Evolutionary conservation across 2,888 invertebrate species (phyloP).

Genomic region (Dasysyrphus albostriatus): DNA sequence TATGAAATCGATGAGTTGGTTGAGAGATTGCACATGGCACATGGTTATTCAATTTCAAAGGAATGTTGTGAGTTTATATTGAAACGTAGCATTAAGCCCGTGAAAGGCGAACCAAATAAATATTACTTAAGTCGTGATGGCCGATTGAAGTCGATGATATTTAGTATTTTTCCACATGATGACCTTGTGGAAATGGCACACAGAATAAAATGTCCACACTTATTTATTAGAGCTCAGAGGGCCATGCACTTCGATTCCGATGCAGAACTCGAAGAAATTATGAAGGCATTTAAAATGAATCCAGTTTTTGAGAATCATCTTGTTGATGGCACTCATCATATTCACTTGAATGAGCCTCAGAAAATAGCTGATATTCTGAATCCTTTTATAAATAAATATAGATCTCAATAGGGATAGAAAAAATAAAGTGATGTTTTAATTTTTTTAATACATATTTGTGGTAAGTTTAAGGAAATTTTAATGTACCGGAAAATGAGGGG

Average conservation of each 20-base stretch:
- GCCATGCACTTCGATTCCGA: slow-evolving; percentile 86
- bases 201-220: slow-evolving; percentile 87
- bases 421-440: background rate
- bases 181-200: slow-evolving; percentile 85
- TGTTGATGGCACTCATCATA: slow-evolving; percentile 89
- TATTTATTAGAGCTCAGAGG: slow-evolving; percentile 87
- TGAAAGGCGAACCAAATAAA: slow-evolving; percentile 86
- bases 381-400: slow-evolving; percentile 86
- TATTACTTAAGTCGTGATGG: slow-evolving; percentile 88
- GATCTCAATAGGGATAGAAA: slow-evolving; percentile 81
- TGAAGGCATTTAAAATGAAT: slow-evolving; percentile 85
- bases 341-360: slow-evolving; percentile 89
- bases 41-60: slow-evolving; percentile 83
- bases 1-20: slow-evolving; percentile 3
- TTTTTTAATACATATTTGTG: no score
- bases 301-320: slow-evolving; percentile 86
- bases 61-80: slow-evolving; percentile 86
- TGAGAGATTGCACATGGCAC: background rate
- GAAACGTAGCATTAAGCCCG: slow-evolving; percentile 86
- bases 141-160: slow-evolving; percentile 85
- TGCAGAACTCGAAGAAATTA: slow-evolving; percentile 86
- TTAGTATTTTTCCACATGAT: slow-evolving; percentile 82
- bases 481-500: no score
- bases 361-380: slow-evolving; percentile 85
- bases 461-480: no score